phyloP scores from a whole-genome alignment of 53 echinoderm and acorn worm genomes.

The Pentamera pediparva region DNA sequence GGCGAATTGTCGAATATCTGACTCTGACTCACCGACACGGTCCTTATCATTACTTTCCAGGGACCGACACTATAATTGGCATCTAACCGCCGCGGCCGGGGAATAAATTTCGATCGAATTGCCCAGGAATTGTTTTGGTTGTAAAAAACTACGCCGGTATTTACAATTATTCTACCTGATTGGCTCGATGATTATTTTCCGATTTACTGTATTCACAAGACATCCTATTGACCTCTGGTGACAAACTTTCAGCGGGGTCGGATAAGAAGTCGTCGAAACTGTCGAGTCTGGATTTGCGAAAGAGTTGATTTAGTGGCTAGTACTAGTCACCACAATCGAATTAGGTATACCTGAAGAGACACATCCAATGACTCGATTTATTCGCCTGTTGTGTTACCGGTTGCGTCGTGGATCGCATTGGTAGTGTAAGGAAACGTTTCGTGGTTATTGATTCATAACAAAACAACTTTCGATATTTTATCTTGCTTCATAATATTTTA shows the following conservation, averaged over 20 bases:
- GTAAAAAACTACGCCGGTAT: conserved; percentile 11
- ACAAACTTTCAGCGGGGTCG: conserved; percentile 4
- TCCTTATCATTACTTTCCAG: conserved; percentile 28
- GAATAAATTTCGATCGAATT: conserved; percentile 25
- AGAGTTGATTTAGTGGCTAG: conserved; percentile 10
- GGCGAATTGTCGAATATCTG: too few relatives aligned
- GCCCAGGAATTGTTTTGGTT: conserved; percentile 27
- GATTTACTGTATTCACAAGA: too few relatives aligned
- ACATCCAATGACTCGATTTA: background rate
- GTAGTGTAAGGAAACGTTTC: background rate
- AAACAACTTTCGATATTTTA: too few relatives aligned
- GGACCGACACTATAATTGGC: conserved; percentile 21
- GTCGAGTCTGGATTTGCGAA: background rate
- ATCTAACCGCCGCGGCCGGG: conserved; percentile 1
- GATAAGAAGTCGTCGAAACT: conserved; percentile 12
- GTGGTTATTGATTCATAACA: too few relatives aligned
- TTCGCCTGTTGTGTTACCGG: background rate
- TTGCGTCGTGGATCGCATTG: background rate
- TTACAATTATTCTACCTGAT: conserved; percentile 20
- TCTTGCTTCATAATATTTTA: too few relatives aligned
- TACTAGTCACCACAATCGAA: background rate
- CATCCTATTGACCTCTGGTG: background rate
- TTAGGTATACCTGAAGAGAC: background rate
- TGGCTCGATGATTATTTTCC: background rate
- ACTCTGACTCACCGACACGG: conserved; percentile 17